A percentile compares a stretch with the other conserved stretches of the same genome.
These are phyloP conservation scores for Sorex maritimensis DNA, from an alignment of 2,797 vertebrate genomes.

Conservation along the genomic window DNA sequence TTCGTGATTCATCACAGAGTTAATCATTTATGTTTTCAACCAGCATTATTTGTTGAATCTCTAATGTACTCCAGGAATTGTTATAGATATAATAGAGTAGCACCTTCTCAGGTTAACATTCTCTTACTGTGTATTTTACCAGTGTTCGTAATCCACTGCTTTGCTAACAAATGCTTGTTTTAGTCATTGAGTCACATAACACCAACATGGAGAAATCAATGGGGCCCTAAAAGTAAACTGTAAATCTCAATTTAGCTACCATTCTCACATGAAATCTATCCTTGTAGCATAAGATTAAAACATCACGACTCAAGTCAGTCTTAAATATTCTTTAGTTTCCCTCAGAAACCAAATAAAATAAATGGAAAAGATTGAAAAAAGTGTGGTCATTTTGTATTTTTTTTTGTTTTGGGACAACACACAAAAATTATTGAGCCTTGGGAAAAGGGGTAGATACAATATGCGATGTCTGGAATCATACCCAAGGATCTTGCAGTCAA, in stretches of 20 bases:
- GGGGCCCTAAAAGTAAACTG: slow-evolving; percentile 56
- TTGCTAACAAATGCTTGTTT: slow-evolving; percentile 59
- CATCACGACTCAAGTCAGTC: background rate
- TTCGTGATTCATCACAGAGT: background rate
- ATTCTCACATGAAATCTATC: background rate
- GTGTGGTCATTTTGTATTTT: background rate
- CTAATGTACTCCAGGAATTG: background rate
- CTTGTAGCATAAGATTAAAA: slow-evolving; percentile 13
- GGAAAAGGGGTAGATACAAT: no score
- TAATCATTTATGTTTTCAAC: background rate
- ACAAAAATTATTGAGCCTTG: no score
- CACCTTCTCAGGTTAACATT: slow-evolving; percentile 7
- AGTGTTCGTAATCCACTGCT: background rate
- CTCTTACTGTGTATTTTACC: slow-evolving; percentile 37
- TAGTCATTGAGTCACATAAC: slow-evolving; percentile 54
- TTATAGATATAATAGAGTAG: background rate
- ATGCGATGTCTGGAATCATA: no score
- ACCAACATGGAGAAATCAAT: slow-evolving; percentile 47
- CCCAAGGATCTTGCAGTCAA: no score
- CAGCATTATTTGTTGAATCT: background rate
- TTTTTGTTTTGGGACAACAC: no score
- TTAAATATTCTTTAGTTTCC: slow-evolving; percentile 15
- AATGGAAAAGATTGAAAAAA: slow-evolving; percentile 25
- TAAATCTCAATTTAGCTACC: slow-evolving; percentile 18
- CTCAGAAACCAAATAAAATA: slow-evolving; percentile 9